Evolutionary conservation across 2,797 vertebrate species (phyloP), one percentile per base, ranked within the genome.

Genomic region (Enteromius treurensis): DNA sequence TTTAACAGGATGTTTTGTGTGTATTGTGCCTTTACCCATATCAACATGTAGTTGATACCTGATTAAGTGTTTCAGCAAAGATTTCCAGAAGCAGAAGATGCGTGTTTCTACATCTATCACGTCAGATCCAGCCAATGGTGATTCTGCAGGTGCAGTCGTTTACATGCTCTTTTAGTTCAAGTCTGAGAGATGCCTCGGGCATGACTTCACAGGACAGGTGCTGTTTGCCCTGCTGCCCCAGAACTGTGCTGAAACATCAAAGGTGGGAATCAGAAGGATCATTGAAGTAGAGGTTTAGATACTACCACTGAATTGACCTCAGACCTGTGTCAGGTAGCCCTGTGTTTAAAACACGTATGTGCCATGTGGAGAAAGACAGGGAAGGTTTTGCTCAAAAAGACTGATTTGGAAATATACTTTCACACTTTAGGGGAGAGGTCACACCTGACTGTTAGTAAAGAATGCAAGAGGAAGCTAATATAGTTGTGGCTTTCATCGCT

Each of bases 181-280:
- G 81, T 60, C 71, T 84, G 85, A 85, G 86, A 87, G 87, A 89
- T 87, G 87, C 88, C 88, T 88, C 70, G 76, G 83, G 87, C 85
- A 83, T 89, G 87, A 90, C 86, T 86, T 90, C 89, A 90, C 82
- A 84, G 89, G 83, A 87, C 88, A 89, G 88, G 89, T 90, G 89
- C 87, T 87, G 86, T 87, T 85, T 83, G 77, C 86, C 70, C 69
- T 70, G 73, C 77, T 40, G 81, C 87, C 80, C 85, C 84, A 87
- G 78, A 82, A 82, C 83, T 82, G 58, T 81, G 79, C 82, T 45
- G 70, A 77, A 85, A 87, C 88, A 85, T 90, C 88, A 90, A 88
- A 84, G 79, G 64, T 76, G 81, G 81, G 81, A 86, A 77, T 65
- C 68, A 69, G 85, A 68, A 77, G 26, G 71, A 69, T 76, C 42